Evolutionary conservation across 2,888 invertebrate genomes (phyloP), one percentile per base, ranked within the genome.

Genomic region (Ischnus inquisitorius): DNA sequence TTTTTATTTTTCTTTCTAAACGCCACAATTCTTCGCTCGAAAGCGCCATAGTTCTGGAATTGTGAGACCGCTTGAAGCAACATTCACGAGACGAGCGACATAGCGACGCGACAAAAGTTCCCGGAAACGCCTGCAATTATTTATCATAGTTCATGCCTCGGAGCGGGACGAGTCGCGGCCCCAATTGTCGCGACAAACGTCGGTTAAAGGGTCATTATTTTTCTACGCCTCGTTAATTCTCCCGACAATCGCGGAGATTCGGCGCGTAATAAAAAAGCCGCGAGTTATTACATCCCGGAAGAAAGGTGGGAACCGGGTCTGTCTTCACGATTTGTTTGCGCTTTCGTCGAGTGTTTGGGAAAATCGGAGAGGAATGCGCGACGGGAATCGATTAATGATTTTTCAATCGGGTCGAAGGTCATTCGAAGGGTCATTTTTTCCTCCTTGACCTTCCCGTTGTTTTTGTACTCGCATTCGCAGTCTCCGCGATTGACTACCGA

Each of bases 321-420:
- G 34, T 34, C 5, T 34, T n/a, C 46, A 46, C 12, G 12, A 14
- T 46, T 12, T n/a, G 1, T n/a, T 46, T 43, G 10, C 10, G 5
- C 10, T 14, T 43, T 43, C 10, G 1, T 3, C 12, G 2, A 46
- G 3, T 46, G 6, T 14, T 46, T 46, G 3, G 25, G n/a, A 14
- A 39, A 51, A 22, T 34, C 2, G n/a, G 8, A 39, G 3, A 16
- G 16, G 51, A 6, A 16, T 34, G 28, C 48, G 16, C 25, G 54
- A 65, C 46, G 46, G 46, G 46, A 65, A 16, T 76, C 60, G 67
- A 60, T 77, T 41, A 68, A 67, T 77, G 67, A 67, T 43, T 12
- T 46, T 64, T 43, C 25, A 77, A 57, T 54, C 34, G 43, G 57
- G 12, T 43, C 43, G 28, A 46, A 67, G 67, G 43, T 64, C n/a